These are phyloP conservation scores for Rhizoglyphus robini DNA, from an alignment of 1,140 invertebrate genomes.

Conservation along the genomic window DNA sequence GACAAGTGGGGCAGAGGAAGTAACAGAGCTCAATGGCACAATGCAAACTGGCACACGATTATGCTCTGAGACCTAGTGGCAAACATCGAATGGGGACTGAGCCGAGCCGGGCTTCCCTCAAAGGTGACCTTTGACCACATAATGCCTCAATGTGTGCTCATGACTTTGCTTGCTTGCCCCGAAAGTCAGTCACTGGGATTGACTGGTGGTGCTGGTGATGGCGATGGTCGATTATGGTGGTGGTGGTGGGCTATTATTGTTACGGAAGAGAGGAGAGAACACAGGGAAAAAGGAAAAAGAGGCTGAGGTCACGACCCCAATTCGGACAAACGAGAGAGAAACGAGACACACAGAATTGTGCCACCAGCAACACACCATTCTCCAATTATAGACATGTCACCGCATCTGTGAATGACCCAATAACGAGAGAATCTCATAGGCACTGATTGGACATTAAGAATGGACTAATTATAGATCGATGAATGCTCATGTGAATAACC, in stretches of 20 bases:
- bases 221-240: not conserved
- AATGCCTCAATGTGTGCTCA: not conserved
- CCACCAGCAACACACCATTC: not conserved
- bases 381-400: too few relatives aligned
- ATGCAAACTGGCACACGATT: too few relatives aligned
- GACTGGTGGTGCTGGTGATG: not conserved
- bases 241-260: constrained; percentile 3
- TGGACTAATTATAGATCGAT: too few relatives aligned
- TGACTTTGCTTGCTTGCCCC: not conserved
- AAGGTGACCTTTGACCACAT: constrained; percentile 4
- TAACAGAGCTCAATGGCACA: too few relatives aligned
- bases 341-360: not conserved
- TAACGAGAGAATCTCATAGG: too few relatives aligned
- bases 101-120: too few relatives aligned
- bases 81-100: too few relatives aligned
- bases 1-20: too few relatives aligned
- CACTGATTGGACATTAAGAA: too few relatives aligned
- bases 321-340: constrained; percentile 10
- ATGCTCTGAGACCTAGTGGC: too few relatives aligned
- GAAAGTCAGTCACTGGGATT: not conserved
- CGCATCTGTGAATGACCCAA: too few relatives aligned
- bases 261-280: constrained; percentile 8
- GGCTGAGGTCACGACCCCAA: constrained; percentile 14
- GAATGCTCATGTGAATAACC: too few relatives aligned
- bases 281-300: not conserved